A percentile compares a stretch with the other conserved stretches of the same genome.
Conservation (phyloP, 2,113 vertebrate genomes). For the Lasiurus cinereus region DNA sequence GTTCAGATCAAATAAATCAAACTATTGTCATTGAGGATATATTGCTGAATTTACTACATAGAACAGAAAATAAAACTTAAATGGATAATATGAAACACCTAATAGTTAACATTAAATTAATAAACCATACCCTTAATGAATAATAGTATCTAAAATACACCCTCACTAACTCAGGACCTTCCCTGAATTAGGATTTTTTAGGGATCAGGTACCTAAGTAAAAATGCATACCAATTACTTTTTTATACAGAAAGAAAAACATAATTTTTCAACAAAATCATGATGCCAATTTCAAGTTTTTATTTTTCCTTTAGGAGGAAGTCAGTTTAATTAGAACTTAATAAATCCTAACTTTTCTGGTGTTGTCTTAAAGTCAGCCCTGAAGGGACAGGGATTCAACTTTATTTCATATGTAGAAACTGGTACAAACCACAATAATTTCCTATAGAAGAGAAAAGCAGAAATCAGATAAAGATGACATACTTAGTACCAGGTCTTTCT, state of each 20-base stretch:
- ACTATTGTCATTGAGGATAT: not conserved
- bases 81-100: not conserved
- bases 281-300: not conserved
- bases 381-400: conserved; percentile 1
- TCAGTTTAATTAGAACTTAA: not conserved
- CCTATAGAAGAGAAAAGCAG: conserved; percentile 46
- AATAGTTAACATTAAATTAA: conserved; percentile 34
- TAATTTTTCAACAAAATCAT: not conserved
- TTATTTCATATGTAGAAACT: conserved; percentile 28
- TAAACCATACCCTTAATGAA: not conserved
- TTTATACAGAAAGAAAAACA: not conserved
- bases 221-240: conserved; percentile 9
- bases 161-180: not conserved
- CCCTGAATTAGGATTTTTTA: conserved; percentile 1
- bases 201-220: not conserved
- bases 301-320: not conserved
- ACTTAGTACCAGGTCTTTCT: not conserved
- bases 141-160: conserved; percentile 11
- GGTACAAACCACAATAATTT: conserved; percentile 46
- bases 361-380: conserved; percentile 25
- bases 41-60: not conserved
- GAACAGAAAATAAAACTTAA: conserved; percentile 27
- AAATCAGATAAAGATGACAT: not conserved
- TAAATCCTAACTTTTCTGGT: conserved; percentile 60
- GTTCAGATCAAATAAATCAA: not conserved